Evolutionary conservation across 2,888 invertebrate genomes (phyloP), one percentile per base, ranked within the genome.

Genomic region (Crocallis elinguaria): DNA sequence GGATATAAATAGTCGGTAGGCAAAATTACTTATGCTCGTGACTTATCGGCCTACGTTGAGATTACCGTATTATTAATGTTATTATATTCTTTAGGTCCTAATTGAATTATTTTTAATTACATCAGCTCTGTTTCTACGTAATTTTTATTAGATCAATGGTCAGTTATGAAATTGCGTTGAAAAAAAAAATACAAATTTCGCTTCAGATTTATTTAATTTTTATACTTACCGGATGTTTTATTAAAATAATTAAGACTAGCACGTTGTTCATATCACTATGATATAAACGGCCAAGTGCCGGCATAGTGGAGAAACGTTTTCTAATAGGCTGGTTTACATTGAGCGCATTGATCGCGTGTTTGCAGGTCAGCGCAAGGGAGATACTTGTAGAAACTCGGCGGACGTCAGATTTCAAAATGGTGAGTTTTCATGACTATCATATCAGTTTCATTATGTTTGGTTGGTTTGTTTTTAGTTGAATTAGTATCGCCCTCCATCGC

Each of bases 361-460:
- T 82, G 77, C 88, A 91, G 90, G 90, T 91, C 83, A 89, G 79
- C 84, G 84, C 88, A 75, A 87, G 88, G 84, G 89, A 84, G 85
- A 86, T 88, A 79, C 83, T 89, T 71, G 80, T 88, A 82, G 86
- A 91, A 83, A 84, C 87, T 77, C 86, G 83, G 67, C 88, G 89
- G 75, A 77, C 86, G 77, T 79, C 88, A 73, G 86, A 88, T 79
- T 88, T 77, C 80, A 88, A 86, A 77, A 77, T 82, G 86, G 89
- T 89, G 84, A 89, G 90, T 91, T 58, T 57, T 45, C 41, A 42
- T 57, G 27, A 37, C 21, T 41, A 41, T 33, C 12, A 36, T 46
- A 12, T 29, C 9, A 37, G 41, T 45, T 43, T 39, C 57, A 43
- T 30, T 36, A 41, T 42, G 63, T 53, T 66, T 60, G 52, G 51